Evolutionary conservation across 2,888 invertebrate species (phyloP).

Genomic region (Agrochola lota): DNA sequence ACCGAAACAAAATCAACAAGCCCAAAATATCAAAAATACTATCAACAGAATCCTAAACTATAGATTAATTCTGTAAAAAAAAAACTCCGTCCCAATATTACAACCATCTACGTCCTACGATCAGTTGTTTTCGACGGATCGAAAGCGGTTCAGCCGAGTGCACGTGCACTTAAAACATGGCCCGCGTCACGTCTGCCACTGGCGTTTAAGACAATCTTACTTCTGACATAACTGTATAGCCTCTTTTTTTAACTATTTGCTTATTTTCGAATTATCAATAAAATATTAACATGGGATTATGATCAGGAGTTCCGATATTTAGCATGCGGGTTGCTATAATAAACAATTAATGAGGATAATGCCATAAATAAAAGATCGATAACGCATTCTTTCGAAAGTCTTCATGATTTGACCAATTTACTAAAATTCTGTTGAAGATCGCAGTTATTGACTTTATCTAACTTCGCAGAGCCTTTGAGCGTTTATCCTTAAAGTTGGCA

Average conservation of each 20-base stretch:
- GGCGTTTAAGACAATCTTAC: conserved; percentile 10
- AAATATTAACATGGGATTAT: not conserved
- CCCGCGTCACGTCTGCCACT: conserved; percentile 58
- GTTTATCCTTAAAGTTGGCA: too few relatives aligned
- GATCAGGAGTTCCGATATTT: not conserved
- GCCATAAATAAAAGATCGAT: not conserved
- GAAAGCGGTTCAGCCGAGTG: conserved; percentile 41
- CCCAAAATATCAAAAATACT: not conserved
- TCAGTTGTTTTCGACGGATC: conserved; percentile 9
- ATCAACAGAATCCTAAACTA: not conserved
- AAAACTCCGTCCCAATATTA: not conserved
- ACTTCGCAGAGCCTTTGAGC: not conserved
- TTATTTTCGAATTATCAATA: not conserved
- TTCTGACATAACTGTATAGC: conserved; percentile 17
- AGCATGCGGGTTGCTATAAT: not conserved
- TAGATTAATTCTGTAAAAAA: too few relatives aligned
- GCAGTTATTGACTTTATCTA: not conserved
- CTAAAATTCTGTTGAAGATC: not conserved
- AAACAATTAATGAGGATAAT: not conserved
- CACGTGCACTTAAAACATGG: conserved; percentile 57
- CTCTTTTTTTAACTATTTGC: not conserved
- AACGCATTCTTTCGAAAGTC: too few relatives aligned
- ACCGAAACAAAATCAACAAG: not conserved
- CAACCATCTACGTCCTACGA: not conserved
- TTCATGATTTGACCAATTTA: not conserved